Base-by-base conservation (phyloP, 2,888 invertebrate genomes). In the Ceraclea dissimilis region DNA sequence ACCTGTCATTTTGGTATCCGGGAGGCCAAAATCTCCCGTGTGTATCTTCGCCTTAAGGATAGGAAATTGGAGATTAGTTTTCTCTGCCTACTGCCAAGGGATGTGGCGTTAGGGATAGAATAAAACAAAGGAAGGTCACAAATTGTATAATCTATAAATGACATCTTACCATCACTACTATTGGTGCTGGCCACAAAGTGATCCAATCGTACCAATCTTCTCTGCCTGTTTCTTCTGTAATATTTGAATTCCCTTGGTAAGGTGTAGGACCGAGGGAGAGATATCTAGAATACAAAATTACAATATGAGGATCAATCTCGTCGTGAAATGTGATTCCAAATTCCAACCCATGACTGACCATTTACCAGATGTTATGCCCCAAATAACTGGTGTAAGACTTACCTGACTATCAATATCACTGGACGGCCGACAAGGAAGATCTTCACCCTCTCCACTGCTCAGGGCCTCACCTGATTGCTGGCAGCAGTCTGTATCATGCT, bases 161-260 rank as follows among this genome's bases (percentile, higher is more conserved):
- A 26, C 26, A 26, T 26, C 4, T 52, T 68, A 86, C 90, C 91
- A 67, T 90, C 90, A 64, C 90, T 90, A 65, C 90, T 91, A 67
- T 92, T 91, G 34, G 90, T 90, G 63, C 90, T 90, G 10, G 87
- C 85, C 19, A 88, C 80, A 65, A 86, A 85, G 61, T 86, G 83
- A 68, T 86, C 83, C 56, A 82, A 73, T 61, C 83, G 78, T 58
- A 84, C 73, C 54, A 81, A 75, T 62, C 85, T 78, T 60, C 79
- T 68, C 33, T 76, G 74, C 54, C 73, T 67, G 49, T 71, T 77
- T 61, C 84, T 73, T 33, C 86, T 72, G 75, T 86, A 86, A 74
- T 90, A 91, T 66, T 89, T 87, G 72, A 91, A 91, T 73, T 91
- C 90, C 16, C 90, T 80, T 1, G 91, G 91, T 51, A 92, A 73